These are phyloP conservation scores for Protophormia terraenovae DNA, from an alignment of 2,888 invertebrate genomes.

Conservation along the genomic window DNA sequence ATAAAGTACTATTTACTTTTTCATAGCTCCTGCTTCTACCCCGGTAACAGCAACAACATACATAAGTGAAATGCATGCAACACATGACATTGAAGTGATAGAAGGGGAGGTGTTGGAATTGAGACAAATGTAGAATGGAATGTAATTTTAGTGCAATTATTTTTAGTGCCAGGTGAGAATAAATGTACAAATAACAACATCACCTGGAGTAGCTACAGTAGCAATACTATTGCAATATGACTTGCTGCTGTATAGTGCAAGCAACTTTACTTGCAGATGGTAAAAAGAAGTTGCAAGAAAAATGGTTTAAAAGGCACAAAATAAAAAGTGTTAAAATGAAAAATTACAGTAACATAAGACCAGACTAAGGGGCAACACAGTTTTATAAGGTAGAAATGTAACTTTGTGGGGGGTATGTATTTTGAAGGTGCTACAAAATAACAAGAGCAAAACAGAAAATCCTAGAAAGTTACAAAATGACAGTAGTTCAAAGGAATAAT, in stretches of 20 bases:
- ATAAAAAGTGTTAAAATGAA: conserved; percentile 50
- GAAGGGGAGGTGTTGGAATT: background rate
- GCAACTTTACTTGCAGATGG: background rate
- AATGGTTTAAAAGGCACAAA: conserved; percentile 3
- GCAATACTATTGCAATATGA: background rate
- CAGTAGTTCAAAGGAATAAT: background rate
- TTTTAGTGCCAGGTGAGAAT: conserved; percentile 63
- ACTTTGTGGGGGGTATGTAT: background rate
- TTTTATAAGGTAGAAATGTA: background rate
- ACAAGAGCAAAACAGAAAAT: background rate
- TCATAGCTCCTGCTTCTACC: background rate
- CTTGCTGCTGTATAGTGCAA: conserved; percentile 5
- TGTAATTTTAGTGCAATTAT: conserved; percentile 62
- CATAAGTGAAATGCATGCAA: conserved; percentile 44
- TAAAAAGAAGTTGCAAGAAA: conserved; percentile 14
- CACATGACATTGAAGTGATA: conserved; percentile 45
- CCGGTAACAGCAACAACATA: too few relatives aligned
- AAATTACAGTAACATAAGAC: conserved; percentile 32
- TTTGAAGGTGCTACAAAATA: background rate
- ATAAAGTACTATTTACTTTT: conserved; percentile 47
- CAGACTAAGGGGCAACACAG: background rate
- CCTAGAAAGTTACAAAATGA: background rate
- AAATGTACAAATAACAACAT: conserved; percentile 19
- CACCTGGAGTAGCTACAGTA: background rate
- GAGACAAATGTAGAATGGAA: conserved; percentile 50